A percentile compares a stretch with the other conserved stretches of the same genome.
phyloP scores from a whole-genome alignment of 2,888 invertebrate genomes.

The Diplolepis rosae region DNA sequence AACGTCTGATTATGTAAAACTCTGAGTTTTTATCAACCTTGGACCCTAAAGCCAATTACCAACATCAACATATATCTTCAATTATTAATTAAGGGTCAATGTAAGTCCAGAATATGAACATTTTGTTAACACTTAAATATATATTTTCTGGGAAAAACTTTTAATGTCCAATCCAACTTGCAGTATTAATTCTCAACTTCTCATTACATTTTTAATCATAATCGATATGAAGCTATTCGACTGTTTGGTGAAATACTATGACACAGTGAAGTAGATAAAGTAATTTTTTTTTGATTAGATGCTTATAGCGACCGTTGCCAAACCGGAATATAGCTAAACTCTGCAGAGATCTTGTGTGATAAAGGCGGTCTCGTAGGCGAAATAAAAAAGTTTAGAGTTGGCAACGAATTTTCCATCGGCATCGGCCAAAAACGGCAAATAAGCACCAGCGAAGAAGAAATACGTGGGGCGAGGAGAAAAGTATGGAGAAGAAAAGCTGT shows the following conservation, averaged over 20 bases:
- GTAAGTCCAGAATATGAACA: too few relatives aligned
- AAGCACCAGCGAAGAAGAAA: slow-evolving; percentile 22
- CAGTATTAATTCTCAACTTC: neutral
- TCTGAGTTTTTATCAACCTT: too few relatives aligned
- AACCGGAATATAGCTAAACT: neutral
- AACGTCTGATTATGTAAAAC: too few relatives aligned
- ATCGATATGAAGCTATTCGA: neutral
- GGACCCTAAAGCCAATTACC: too few relatives aligned
- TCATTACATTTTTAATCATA: neutral
- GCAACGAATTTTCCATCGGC: neutral
- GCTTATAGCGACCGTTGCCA: slow-evolving; percentile 22
- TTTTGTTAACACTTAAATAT: too few relatives aligned
- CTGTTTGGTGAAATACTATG: slow-evolving; percentile 1
- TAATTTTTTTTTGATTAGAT: slow-evolving; percentile 26
- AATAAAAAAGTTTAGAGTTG: slow-evolving; percentile 21
- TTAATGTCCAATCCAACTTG: too few relatives aligned
- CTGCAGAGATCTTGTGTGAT: slow-evolving; percentile 11
- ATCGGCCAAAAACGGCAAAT: neutral
- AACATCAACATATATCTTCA: too few relatives aligned
- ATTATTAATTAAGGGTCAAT: too few relatives aligned
- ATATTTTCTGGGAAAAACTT: too few relatives aligned
- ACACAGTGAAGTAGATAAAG: slow-evolving; percentile 9
- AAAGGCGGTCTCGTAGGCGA: slow-evolving; percentile 6
- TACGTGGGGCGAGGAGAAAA: slow-evolving; percentile 17
- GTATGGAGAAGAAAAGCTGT: slow-evolving; percentile 17